Conservation (phyloP, 2,113 vertebrate genomes). For the Siniperca chuatsi region DNA sequence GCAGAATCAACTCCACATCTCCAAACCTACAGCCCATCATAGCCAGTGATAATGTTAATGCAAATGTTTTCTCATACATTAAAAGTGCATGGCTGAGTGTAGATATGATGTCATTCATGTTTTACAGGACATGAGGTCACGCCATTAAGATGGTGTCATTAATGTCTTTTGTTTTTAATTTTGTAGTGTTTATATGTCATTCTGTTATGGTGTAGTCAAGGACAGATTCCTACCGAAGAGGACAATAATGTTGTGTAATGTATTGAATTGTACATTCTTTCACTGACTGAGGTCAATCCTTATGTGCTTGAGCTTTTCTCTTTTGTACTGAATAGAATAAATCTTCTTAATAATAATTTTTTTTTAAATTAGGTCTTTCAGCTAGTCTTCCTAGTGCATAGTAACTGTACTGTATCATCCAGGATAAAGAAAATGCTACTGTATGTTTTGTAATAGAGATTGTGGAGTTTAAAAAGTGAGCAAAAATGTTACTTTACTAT, state of each 20-base stretch:
- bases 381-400: not conserved
- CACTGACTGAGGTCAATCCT: not conserved
- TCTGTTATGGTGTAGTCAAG: conserved; percentile 7
- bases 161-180: not conserved
- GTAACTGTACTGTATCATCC: not conserved
- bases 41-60: not conserved
- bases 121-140: conserved; percentile 18
- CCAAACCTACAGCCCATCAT: not conserved
- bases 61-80: not conserved
- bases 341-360: not conserved
- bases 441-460: not conserved
- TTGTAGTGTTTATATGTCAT: conserved; percentile 19
- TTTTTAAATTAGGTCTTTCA: not conserved
- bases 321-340: not conserved
- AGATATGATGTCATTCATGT: not conserved
- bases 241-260: not conserved
- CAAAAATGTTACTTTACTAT: not conserved
- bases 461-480: not conserved
- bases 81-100: not conserved
- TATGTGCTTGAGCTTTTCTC: not conserved
- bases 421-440: not conserved
- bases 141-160: conserved; percentile 16
- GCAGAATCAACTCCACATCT: not conserved
- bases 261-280: not conserved
- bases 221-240: not conserved